Base-by-base conservation (phyloP, 2,113 vertebrate genomes). In the Clarias gariepinus region DNA sequence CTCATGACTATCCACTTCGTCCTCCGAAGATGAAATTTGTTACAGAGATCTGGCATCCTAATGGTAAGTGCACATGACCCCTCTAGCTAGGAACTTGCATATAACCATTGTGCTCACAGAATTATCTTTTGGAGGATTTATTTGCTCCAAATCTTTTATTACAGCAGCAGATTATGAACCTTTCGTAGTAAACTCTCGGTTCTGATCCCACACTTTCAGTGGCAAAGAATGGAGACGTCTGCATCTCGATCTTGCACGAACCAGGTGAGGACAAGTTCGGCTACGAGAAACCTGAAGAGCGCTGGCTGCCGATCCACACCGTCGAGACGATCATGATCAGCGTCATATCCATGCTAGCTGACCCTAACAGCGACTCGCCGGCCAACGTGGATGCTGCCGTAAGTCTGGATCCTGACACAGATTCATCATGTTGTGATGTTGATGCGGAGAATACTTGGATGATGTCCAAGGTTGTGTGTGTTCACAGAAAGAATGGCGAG, bases 291-390 rank as follows among this genome's bases (percentile, higher is more conserved):
- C 98, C 98, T 68, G 98, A 99, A 91, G 98, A 99, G 90, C 98
- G 98, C 86, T 99, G 98, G 98, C 96, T 99, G 71, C 98, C 98
- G 33, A 99, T 99, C 90, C 98, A 99, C 93, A 99, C 98, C 6
- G 98, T 99, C 94, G 98, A 99, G 93, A 99, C 98, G 69, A 99
- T 99, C 78, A 98, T 99, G 98, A 99, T 99, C 94, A 99, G 98
- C 90, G 98, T 99, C 92, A 99, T 99, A 94, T 99, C 98, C 90
- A 99, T 99, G 98, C 95, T 99, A 93, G 98, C 98, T 86, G 98
- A 99, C 93, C 98, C 98, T 89, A 99, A 99, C 87, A 97, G 98
- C 69, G 98, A 99, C 92, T 99, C 98, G 57, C 98, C 98, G 86
- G 98, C 98, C 85, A 99, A 99, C 25, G 98, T 99, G 55, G 98